Percentiles rank a stretch among this genome's conserved stretches.
Conservation (phyloP, 2,797 vertebrate genomes). For the Kryptopterus vitreolus region DNA sequence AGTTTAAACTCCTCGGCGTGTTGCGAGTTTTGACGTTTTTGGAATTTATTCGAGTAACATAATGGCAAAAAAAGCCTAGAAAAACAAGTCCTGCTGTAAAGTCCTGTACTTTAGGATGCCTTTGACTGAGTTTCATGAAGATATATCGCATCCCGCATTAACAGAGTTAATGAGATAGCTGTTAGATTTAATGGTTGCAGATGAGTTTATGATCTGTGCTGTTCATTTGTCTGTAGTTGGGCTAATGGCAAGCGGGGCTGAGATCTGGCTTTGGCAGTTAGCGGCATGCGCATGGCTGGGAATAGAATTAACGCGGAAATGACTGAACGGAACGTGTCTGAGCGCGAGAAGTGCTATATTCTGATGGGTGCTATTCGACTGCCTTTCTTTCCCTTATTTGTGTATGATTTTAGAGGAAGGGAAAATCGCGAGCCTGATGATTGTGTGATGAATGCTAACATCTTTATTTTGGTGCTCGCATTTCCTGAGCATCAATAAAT, state of each 20-base stretch:
- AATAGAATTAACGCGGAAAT: conserved; percentile 34
- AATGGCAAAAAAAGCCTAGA: neutral
- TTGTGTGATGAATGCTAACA: conserved; percentile 5
- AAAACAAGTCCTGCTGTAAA: neutral
- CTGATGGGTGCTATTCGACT: conserved; percentile 20
- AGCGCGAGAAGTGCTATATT: conserved; percentile 8
- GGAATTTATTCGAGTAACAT: neutral
- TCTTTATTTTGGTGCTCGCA: conserved; percentile 5
- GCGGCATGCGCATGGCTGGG: conserved; percentile 12
- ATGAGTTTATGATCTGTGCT: conserved; percentile 50
- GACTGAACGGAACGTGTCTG: conserved; percentile 11
- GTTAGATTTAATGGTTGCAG: conserved; percentile 45
- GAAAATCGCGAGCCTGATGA: neutral
- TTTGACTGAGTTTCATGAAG: conserved; percentile 31
- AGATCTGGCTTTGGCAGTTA: conserved; percentile 2
- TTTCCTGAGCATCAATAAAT: neutral
- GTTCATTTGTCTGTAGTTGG: conserved; percentile 39
- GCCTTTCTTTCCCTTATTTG: conserved; percentile 6
- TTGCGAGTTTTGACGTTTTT: neutral
- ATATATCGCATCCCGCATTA: conserved; percentile 46
- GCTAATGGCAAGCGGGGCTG: conserved; percentile 15
- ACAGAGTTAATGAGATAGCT: conserved; percentile 34
- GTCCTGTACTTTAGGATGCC: conserved; percentile 11
- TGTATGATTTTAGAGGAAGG: neutral
- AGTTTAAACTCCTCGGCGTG: neutral